phyloP scores from a whole-genome alignment of 2,888 invertebrate genomes.

The Neoitamus cyanurus region DNA sequence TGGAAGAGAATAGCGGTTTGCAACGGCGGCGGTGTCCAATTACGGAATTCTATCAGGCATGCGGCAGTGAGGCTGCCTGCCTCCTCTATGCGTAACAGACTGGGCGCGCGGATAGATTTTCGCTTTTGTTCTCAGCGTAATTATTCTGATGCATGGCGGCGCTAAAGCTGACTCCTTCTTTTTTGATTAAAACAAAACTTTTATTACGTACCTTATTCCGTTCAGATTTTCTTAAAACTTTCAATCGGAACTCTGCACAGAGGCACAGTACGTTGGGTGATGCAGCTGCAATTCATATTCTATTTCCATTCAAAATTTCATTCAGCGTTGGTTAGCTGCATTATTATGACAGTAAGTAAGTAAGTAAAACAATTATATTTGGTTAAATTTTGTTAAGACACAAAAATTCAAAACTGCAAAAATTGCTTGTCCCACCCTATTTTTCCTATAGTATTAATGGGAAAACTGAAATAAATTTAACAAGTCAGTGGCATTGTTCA shows the following conservation, averaged over 20 bases:
- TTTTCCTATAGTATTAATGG: too few relatives aligned
- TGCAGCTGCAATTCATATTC: background rate
- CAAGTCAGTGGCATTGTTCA: too few relatives aligned
- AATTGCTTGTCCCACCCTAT: too few relatives aligned
- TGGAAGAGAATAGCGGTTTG: constrained; percentile 33
- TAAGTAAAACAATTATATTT: too few relatives aligned
- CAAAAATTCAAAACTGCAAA: too few relatives aligned
- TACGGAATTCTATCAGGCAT: constrained; percentile 44
- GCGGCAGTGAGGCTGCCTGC: constrained; percentile 13
- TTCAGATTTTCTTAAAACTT: background rate
- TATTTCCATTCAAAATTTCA: background rate
- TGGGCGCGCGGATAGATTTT: constrained; percentile 13
- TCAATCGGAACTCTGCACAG: background rate
- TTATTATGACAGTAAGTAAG: too few relatives aligned
- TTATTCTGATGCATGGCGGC: constrained; percentile 7
- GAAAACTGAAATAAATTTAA: too few relatives aligned
- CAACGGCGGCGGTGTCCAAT: constrained; percentile 21
- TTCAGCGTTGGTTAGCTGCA: too few relatives aligned
- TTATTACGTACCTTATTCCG: background rate
- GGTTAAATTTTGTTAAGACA: too few relatives aligned
- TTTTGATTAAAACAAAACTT: background rate
- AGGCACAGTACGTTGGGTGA: background rate
- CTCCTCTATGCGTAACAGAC: background rate
- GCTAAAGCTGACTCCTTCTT: background rate
- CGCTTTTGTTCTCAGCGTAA: constrained; percentile 25